Evolutionary conservation across 2,797 vertebrate species (phyloP).

Genomic region (Myiotriccus ornatus): DNA sequence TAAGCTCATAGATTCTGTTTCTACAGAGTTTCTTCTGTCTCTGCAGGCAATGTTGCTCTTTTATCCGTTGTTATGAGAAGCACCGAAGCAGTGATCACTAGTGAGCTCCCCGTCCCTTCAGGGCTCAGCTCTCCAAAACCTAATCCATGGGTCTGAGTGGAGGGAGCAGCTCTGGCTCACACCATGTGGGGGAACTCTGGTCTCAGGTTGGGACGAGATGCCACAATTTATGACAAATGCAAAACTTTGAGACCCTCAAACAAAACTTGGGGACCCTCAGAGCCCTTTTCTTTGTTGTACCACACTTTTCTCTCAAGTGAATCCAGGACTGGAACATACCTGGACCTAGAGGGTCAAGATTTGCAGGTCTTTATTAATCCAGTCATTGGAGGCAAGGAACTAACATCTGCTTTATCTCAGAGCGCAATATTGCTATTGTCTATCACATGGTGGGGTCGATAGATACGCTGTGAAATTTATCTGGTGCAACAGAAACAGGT

Average conservation of each 20-base stretch:
- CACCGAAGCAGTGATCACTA: not conserved
- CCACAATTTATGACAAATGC: not conserved
- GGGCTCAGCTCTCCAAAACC: not conserved
- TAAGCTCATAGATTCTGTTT: not conserved
- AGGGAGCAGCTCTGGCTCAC: not conserved
- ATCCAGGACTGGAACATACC: not conserved
- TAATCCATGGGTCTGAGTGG: not conserved
- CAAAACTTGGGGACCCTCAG: not conserved
- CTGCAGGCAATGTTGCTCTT: not conserved
- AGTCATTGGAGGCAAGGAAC: not conserved
- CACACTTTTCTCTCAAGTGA: not conserved
- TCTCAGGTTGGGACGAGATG: not conserved
- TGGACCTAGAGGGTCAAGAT: not conserved
- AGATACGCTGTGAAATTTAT: not conserved
- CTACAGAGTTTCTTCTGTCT: not conserved
- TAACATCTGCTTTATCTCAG: not conserved
- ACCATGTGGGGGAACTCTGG: fast-evolving
- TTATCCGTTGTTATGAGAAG: not conserved
- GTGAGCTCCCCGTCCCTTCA: not conserved
- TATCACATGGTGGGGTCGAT: not conserved
- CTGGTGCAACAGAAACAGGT: not conserved
- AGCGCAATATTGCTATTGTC: not conserved
- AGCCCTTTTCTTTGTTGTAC: not conserved
- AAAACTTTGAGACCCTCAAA: not conserved
- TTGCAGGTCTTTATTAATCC: not conserved